phyloP scores from a whole-genome alignment of 2,797 vertebrate genomes.

The Leuciscus waleckii region DNA sequence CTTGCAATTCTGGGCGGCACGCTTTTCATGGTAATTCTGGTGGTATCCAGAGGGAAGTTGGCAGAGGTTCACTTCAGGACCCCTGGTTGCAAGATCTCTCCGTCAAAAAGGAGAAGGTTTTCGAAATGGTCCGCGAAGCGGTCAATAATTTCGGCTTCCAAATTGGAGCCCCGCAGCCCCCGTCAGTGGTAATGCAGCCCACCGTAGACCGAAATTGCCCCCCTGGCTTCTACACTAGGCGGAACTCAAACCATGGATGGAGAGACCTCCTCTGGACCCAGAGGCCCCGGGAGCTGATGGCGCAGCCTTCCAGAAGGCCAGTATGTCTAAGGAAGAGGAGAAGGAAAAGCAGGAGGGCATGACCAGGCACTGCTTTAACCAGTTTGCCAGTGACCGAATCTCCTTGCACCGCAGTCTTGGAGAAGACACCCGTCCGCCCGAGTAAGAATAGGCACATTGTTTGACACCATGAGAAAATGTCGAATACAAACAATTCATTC shows the following conservation, averaged over 20 bases:
- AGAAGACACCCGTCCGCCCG: constrained; percentile 89
- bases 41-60: constrained; percentile 86
- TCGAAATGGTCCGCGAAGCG: constrained; percentile 86
- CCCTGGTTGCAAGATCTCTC: constrained; percentile 90
- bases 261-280: constrained; percentile 85
- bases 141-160: constrained; percentile 92
- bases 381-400: constrained; percentile 93
- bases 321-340: constrained; percentile 80
- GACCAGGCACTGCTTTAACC: constrained; percentile 95
- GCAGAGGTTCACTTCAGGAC: constrained; percentile 71
- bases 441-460: constrained; percentile 80
- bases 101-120: constrained; percentile 81
- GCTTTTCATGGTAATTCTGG: constrained; percentile 85
- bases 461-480: constrained; percentile 40
- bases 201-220: constrained; percentile 76
- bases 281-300: constrained; percentile 82
- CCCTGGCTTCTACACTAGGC: constrained; percentile 82
- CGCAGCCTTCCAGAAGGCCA: constrained; percentile 79
- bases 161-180: constrained; percentile 83
- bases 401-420: constrained; percentile 92
- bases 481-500: constrained; percentile 41
- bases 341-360: constrained; percentile 89
- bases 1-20: constrained; percentile 81
- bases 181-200: constrained; percentile 52
- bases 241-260: constrained; percentile 85